These are phyloP conservation scores for Lipotes vexillifer DNA, from an alignment of 2,113 vertebrate species.

Conservation along the genomic window DNA sequence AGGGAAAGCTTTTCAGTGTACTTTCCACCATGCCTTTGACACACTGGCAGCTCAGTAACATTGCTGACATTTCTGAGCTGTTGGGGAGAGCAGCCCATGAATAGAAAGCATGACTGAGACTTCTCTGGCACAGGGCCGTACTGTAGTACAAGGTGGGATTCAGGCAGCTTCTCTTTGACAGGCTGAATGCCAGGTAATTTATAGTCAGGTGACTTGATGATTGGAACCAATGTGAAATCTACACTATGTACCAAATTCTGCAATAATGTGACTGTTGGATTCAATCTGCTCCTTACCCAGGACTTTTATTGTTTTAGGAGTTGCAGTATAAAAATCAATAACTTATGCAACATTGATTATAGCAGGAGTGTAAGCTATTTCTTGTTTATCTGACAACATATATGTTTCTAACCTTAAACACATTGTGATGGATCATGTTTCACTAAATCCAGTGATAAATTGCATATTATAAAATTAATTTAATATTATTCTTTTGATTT, in stretches of 20 bases:
- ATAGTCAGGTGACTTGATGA: not conserved
- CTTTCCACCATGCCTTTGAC: not conserved
- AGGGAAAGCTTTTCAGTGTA: not conserved
- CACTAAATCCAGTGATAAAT: not conserved
- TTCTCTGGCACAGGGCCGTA: no score
- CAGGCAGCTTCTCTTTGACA: not conserved
- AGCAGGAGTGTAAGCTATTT: not conserved
- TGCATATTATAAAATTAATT: not conserved
- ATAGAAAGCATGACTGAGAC: not conserved
- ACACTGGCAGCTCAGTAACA: not conserved
- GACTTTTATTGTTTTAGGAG: not conserved
- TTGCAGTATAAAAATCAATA: not conserved
- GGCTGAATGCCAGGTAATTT: not conserved
- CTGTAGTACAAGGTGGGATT: accelerated
- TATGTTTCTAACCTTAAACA: not conserved
- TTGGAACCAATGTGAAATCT: not conserved
- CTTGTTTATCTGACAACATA: not conserved
- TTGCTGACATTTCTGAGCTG: not conserved
- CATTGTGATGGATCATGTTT: not conserved
- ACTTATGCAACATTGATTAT: not conserved
- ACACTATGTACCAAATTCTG: not conserved
- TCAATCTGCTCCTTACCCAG: not conserved
- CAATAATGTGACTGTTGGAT: not conserved
- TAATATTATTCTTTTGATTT: not conserved
- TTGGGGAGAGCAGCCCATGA: not conserved